Evolutionary conservation across 2,113 vertebrate genomes (phyloP).

Genomic region (Podarcis cretensis): DNA sequence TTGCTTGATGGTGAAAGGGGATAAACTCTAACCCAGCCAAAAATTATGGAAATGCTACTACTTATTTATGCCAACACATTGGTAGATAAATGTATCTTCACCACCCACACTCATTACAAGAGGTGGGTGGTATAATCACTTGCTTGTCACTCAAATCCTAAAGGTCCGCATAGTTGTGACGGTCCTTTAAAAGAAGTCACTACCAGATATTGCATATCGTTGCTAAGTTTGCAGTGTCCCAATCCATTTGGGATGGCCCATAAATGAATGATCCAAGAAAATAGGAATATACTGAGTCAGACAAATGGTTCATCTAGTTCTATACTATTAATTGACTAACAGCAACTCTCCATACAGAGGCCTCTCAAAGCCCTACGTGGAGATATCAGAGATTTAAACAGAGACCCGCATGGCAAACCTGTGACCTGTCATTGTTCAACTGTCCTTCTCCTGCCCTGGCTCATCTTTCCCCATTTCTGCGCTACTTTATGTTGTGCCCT

Average conservation of each 20-base stretch:
- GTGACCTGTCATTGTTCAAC: not conserved
- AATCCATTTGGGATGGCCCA: not conserved
- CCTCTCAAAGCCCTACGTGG: too few relatives aligned
- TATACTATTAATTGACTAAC: too few relatives aligned
- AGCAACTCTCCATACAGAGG: too few relatives aligned
- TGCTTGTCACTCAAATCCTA: not conserved
- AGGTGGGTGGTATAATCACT: not conserved
- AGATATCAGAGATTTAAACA: too few relatives aligned
- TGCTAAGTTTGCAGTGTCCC: not conserved
- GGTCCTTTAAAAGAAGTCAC: not conserved
- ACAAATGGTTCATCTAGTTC: too few relatives aligned
- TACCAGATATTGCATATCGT: too few relatives aligned
- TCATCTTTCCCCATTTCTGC: not conserved
- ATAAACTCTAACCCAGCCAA: not conserved
- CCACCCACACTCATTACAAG: not conserved
- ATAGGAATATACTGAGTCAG: too few relatives aligned
- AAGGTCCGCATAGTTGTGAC: not conserved
- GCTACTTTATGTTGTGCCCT: not conserved
- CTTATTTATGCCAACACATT: not conserved
- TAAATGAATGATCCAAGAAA: not conserved
- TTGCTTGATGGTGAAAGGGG: not conserved
- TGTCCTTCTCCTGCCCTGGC: not conserved
- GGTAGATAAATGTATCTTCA: not conserved
- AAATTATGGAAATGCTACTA: not conserved
- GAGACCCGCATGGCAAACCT: not conserved